Base-by-base conservation (phyloP, 2,888 invertebrate species). In the Drosophila subsilvestris region DNA sequence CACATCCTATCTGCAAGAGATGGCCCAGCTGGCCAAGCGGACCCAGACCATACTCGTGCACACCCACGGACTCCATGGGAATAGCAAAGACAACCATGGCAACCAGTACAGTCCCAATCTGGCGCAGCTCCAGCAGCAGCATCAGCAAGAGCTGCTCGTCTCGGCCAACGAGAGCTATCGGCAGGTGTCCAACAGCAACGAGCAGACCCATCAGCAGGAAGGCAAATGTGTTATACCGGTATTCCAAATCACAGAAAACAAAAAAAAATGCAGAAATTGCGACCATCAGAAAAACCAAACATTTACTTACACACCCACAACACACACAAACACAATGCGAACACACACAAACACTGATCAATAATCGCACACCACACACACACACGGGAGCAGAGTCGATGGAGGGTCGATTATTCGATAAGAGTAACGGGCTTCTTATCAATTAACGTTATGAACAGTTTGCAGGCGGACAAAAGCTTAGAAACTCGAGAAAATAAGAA, bases 221-320 rank as follows among this genome's bases (percentile, higher is more conserved):
- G 85, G 86, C 83, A 88, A 85, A 78, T 63, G 76, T 61, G 90
- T 91, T 81, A 92, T 93, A 89, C 93, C 93, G 93, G 93, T 93
- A 93, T 90, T 86, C 88, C 76, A 78, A 79, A 74, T 42, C 51
- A 69, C 44, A 55, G 53, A 71, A 69, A 53, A 22, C 20, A 47
- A 29, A 53, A 32, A 27, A 55, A 45, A 32, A 57, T 60, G 32
- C 70, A 53, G 57, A 43, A 48, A 62, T 18, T 55, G 37, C 70
- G 72, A 69, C 60, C 73, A 68, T 63, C 56, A 60, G 62, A 89
- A 87, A 56, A 65, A 60, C 27, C 58, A 63, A 53, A 63, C 67
- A 74, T 68, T 56, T 77, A 83, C 73, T 55, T 66, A 74, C 58
- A 50, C 55, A 56, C 63, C 22, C 48, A 88, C 83, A 48, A 63